Conservation (phyloP, 2,113 vertebrate species). For the Corapipo altera region DNA sequence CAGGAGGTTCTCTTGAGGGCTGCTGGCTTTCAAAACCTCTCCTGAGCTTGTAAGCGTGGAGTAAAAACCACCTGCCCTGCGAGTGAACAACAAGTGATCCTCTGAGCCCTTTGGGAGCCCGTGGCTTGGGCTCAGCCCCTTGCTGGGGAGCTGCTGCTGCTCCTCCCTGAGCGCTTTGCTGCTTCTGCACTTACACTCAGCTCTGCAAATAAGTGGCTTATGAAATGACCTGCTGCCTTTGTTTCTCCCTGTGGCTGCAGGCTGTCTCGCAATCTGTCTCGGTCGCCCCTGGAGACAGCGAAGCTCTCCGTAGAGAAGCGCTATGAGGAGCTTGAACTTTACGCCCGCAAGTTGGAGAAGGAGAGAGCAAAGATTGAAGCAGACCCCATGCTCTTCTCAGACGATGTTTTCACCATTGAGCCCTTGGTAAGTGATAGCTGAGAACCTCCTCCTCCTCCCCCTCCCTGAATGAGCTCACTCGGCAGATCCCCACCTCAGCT, state of each 20-base stretch:
- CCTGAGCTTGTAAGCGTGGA: not conserved
- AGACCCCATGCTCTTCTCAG: conserved; percentile 64
- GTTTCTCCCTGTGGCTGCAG: conserved; percentile 53
- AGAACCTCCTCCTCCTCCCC: not conserved
- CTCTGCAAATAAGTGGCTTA: not conserved
- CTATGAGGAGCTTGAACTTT: conserved; percentile 36
- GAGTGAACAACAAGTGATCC: too few relatives aligned
- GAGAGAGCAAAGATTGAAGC: conserved; percentile 31
- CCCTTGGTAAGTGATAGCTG: conserved; percentile 76
- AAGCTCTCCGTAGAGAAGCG: not conserved
- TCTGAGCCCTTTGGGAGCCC: not conserved
- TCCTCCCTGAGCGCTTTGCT: not conserved
- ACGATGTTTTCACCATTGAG: conserved; percentile 74
- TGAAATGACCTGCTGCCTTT: not conserved
- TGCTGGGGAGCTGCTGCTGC: not conserved
- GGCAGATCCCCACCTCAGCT: not conserved
- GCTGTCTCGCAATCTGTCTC: not conserved
- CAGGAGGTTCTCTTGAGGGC: not conserved
- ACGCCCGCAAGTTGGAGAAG: conserved; percentile 71
- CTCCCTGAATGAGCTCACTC: not conserved
- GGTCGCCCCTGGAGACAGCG: conserved; percentile 8
- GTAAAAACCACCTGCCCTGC: not conserved
- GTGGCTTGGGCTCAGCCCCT: not conserved
- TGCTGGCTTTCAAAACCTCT: not conserved
- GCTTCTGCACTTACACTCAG: not conserved